phyloP scores from a whole-genome alignment of 2,113 vertebrate species.

The Elephas maximus region DNA sequence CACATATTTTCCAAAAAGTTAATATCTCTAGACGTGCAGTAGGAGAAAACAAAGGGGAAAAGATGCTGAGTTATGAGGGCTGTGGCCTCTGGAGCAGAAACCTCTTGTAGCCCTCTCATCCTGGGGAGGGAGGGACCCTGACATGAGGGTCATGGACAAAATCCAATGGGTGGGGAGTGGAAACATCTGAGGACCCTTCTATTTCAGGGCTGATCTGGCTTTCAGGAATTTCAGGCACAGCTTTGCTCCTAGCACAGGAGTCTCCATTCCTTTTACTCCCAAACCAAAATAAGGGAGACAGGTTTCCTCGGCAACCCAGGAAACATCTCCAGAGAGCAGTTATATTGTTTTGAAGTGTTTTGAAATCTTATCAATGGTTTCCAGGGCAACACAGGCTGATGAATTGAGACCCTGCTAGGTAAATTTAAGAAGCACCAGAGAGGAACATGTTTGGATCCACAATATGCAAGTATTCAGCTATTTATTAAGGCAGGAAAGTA shows the following conservation, averaged over 20 bases:
- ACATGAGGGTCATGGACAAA: accelerated
- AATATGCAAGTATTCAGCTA: accelerated
- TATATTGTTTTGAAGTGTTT: slow-evolving; percentile 77
- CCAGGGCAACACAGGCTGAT: slow-evolving; percentile 70
- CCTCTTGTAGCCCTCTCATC: neutral
- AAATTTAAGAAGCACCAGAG: neutral
- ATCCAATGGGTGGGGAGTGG: accelerated
- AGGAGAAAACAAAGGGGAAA: neutral
- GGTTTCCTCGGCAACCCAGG: slow-evolving; percentile 75
- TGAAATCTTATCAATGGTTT: slow-evolving; percentile 83
- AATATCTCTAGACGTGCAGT: neutral
- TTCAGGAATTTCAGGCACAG: neutral
- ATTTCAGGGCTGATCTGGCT: neutral
- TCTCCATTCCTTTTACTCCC: accelerated
- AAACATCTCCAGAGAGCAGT: slow-evolving; percentile 6
- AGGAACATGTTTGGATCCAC: neutral
- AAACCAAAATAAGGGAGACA: neutral
- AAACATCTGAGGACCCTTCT: neutral
- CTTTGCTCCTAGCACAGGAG: neutral
- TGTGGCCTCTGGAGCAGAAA: neutral
- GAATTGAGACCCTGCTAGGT: neutral
- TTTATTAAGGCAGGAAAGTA: neutral
- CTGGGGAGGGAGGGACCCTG: accelerated
- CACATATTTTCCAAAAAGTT: accelerated
- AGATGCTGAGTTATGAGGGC: neutral